phyloP scores from a whole-genome alignment of 2,797 vertebrate genomes.

The Phoebastria nigripes region DNA sequence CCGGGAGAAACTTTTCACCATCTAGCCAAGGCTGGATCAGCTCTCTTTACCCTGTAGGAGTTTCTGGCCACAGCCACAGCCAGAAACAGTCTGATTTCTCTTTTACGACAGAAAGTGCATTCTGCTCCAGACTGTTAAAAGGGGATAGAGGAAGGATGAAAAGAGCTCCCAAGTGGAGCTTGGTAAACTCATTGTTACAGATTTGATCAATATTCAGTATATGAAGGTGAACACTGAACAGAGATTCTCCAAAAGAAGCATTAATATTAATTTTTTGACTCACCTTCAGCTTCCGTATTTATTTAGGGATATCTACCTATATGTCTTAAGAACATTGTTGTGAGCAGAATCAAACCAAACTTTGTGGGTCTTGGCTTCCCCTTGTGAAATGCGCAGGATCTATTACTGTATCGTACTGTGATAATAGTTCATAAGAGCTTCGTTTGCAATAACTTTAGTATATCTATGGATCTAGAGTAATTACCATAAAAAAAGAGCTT shows the following conservation, averaged over 20 bases:
- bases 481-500: not conserved
- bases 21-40: not conserved
- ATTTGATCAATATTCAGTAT: not conserved
- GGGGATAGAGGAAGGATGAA: not conserved
- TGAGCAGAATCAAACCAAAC: not conserved
- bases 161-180: not conserved
- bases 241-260: not conserved
- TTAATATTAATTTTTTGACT: not conserved
- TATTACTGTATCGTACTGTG: not conserved
- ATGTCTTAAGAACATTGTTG: not conserved
- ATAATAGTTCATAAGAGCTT: not conserved
- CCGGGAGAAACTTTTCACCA: not conserved
- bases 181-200: not conserved
- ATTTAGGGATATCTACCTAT: not conserved
- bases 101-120: constrained; percentile 12
- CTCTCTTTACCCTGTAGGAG: not conserved
- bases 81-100: not conserved
- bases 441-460: not conserved
- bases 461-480: not conserved
- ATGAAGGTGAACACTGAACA: not conserved
- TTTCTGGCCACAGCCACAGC: not conserved
- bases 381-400: not conserved
- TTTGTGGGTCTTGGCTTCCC: not conserved
- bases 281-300: not conserved
- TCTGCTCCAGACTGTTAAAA: not conserved